Evolutionary conservation across 1,140 invertebrate genomes (phyloP).

Genomic region (Chrysoperla carnea): DNA sequence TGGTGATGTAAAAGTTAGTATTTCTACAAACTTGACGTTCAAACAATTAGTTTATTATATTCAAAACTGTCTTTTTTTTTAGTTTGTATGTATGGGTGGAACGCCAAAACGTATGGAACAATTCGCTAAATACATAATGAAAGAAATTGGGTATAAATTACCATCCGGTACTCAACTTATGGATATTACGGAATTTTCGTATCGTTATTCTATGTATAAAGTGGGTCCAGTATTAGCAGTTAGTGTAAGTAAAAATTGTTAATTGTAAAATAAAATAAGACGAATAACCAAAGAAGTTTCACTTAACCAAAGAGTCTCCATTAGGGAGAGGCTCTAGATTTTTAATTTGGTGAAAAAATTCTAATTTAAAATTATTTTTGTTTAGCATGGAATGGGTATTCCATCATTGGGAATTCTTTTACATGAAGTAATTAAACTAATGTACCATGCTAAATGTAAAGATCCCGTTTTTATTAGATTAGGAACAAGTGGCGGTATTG

Average conservation of each 20-base stretch:
- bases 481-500: slow-evolving; percentile 67
- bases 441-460: slow-evolving; percentile 50
- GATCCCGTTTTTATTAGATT: slow-evolving; percentile 63
- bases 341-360: slow-evolving; percentile 2
- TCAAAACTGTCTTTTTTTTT: no score
- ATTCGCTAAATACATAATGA: slow-evolving; percentile 83
- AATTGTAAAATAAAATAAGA: background rate
- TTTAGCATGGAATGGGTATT: slow-evolving; percentile 69
- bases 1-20: slow-evolving; percentile 78
- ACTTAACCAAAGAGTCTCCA: no score
- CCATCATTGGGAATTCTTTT: slow-evolving; percentile 62
- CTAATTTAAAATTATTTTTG: slow-evolving; percentile 6
- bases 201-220: slow-evolving; percentile 95
- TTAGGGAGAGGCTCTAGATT: background rate
- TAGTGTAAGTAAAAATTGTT: slow-evolving; percentile 52
- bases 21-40: background rate
- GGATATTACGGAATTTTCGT: slow-evolving; percentile 83
- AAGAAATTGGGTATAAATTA: slow-evolving; percentile 75
- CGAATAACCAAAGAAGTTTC: no score
- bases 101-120: slow-evolving; percentile 87
- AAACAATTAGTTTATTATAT: no score
- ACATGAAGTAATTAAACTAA: slow-evolving; percentile 66
- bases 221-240: slow-evolving; percentile 83
- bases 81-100: slow-evolving; percentile 98
- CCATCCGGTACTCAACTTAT: slow-evolving; percentile 70